These are phyloP conservation scores for Regulus satrapa DNA, from an alignment of 2,113 vertebrate species.

Conservation along the genomic window DNA sequence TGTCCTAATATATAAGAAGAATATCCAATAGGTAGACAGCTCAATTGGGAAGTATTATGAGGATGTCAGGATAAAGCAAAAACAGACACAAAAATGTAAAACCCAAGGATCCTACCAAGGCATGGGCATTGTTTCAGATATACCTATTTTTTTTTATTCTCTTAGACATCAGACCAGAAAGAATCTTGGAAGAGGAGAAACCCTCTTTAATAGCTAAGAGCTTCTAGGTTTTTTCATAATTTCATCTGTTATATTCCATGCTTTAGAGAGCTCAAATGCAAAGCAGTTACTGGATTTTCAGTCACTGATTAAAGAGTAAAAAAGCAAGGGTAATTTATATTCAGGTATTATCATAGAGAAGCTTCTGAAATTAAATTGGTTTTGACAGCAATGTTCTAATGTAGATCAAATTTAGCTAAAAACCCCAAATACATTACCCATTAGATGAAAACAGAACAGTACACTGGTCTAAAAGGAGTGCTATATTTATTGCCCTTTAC, in stretches of 20 bases:
- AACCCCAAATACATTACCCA: neutral
- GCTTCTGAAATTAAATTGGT: neutral
- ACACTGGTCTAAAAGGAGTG: neutral
- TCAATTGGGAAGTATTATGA: neutral
- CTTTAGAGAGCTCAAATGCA: neutral
- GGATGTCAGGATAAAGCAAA: neutral
- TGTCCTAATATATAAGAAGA: neutral
- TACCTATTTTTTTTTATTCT: neutral
- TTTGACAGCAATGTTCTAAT: constrained; percentile 1
- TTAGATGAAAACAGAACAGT: neutral
- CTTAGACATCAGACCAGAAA: neutral
- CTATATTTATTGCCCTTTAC: neutral
- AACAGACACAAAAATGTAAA: neutral
- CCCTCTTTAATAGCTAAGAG: neutral
- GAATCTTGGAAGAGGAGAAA: neutral
- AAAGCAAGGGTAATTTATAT: neutral
- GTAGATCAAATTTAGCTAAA: neutral
- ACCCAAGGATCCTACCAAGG: neutral
- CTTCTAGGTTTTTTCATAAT: neutral
- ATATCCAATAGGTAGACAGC: neutral
- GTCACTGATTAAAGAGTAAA: neutral
- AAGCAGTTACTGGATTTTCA: neutral
- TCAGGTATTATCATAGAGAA: neutral
- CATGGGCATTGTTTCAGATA: neutral
- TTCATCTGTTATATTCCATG: neutral